These are phyloP conservation scores for Pseudonaja textilis DNA, from an alignment of 2,113 vertebrate species.

Conservation along the genomic window DNA sequence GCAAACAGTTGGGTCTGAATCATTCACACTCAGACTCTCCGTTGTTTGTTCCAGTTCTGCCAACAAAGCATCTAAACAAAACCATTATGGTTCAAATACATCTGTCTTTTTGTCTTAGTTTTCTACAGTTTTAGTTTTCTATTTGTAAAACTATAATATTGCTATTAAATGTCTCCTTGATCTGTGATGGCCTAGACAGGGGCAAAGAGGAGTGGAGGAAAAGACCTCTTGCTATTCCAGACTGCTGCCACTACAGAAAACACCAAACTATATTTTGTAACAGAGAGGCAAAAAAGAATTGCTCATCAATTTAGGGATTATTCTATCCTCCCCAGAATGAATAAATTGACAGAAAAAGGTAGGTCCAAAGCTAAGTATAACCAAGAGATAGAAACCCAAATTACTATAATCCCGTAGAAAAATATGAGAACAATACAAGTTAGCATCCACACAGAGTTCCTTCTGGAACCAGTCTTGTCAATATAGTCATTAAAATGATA, in stretches of 20 bases:
- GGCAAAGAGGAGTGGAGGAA: not conserved
- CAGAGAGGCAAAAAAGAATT: not conserved
- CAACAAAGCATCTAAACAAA: slow-evolving; percentile 62
- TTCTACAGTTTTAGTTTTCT: too few relatives aligned
- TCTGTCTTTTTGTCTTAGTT: not conserved
- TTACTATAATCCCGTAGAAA: not conserved
- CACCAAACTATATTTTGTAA: not conserved
- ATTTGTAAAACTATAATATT: not conserved
- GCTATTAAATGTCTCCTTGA: not conserved
- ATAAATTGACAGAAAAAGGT: not conserved
- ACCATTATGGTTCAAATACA: not conserved
- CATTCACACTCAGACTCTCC: slow-evolving; percentile 20
- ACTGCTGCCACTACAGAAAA: not conserved
- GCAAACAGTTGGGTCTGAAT: not conserved
- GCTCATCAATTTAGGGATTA: not conserved
- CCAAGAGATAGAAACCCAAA: not conserved
- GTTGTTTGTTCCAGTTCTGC: slow-evolving; percentile 67
- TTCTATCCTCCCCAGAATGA: not conserved
- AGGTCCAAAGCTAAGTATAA: not conserved
- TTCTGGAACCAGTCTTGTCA: too few relatives aligned
- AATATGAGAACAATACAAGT: not conserved
- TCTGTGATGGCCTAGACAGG: not conserved
- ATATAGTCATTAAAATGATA: not conserved
- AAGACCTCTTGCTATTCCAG: not conserved
- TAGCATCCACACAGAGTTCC: not conserved